Percentiles rank a stretch among this genome's conserved stretches.
Evolutionary conservation across 2,797 vertebrate species (phyloP).

Genomic region (Manis pentadactyla): DNA sequence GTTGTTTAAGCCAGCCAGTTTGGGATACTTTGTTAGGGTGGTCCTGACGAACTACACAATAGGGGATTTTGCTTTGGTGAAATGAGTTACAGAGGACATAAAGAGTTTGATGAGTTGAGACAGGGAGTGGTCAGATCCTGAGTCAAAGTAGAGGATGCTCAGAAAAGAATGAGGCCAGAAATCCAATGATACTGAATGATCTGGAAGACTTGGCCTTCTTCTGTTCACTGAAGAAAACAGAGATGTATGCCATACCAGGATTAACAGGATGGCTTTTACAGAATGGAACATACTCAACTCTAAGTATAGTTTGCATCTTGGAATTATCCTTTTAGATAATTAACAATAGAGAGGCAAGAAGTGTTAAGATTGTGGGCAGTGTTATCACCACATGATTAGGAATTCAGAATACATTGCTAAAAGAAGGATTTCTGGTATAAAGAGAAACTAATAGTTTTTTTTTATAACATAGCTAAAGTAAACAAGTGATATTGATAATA

Average conservation of each 20-base stretch:
- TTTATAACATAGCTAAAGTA: not conserved
- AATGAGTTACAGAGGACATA: not conserved
- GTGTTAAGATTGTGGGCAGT: not conserved
- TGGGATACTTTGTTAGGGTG: not conserved
- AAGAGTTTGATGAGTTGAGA: not conserved
- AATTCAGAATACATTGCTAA: not conserved
- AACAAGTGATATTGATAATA: not conserved
- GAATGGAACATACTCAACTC: not conserved
- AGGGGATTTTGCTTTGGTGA: not conserved
- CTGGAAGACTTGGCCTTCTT: not conserved
- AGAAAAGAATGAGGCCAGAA: not conserved
- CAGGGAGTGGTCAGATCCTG: not conserved
- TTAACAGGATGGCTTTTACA: not conserved
- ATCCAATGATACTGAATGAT: not conserved
- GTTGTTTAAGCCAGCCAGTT: not conserved
- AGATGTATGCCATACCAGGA: not conserved
- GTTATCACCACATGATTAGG: not conserved
- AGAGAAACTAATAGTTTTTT: not conserved
- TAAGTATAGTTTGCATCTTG: not conserved
- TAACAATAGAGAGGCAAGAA: not conserved
- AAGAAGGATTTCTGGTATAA: slow-evolving; percentile 15
- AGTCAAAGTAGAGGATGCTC: not conserved
- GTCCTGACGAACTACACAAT: not conserved
- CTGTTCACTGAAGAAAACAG: not conserved
- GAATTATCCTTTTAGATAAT: not conserved